These are phyloP conservation scores for Lasiommata megera DNA, from an alignment of 2,888 invertebrate genomes.

Conservation along the genomic window DNA sequence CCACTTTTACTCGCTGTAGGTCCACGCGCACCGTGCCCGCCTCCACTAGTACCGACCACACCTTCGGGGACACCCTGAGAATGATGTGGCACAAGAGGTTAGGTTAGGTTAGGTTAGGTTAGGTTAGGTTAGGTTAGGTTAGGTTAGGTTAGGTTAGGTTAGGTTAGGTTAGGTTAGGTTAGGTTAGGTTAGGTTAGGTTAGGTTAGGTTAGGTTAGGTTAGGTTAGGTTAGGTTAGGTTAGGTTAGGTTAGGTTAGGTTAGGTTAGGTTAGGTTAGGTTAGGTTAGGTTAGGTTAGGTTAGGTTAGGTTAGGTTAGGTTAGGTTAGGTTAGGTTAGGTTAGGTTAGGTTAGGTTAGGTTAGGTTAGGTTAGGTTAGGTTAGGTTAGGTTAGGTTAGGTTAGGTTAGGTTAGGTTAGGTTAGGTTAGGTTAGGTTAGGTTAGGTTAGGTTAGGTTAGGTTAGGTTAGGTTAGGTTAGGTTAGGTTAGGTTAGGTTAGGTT, in stretches of 20 bases:
- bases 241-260: no score
- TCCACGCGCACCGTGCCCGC: no score
- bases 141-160: conserved; percentile 27
- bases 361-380: conserved; percentile 29
- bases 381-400: conserved; percentile 27
- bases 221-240: not conserved
- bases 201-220: conserved; percentile 15
- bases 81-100: conserved; percentile 32
- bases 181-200: conserved; percentile 21
- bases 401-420: conserved; percentile 18
- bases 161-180: conserved; percentile 18
- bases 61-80: no score
- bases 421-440: conserved; percentile 12
- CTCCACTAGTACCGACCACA: no score
- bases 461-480: conserved; percentile 23
- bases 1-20: no score
- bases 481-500: conserved; percentile 26
- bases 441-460: conserved; percentile 3
- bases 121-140: conserved; percentile 18
- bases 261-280: no score
- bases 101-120: conserved; percentile 17
- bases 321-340: conserved; percentile 19
- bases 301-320: no score
- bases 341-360: conserved; percentile 29
- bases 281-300: no score